Conservation (phyloP, 2,113 vertebrate species). For the Spilogale gracilis region DNA sequence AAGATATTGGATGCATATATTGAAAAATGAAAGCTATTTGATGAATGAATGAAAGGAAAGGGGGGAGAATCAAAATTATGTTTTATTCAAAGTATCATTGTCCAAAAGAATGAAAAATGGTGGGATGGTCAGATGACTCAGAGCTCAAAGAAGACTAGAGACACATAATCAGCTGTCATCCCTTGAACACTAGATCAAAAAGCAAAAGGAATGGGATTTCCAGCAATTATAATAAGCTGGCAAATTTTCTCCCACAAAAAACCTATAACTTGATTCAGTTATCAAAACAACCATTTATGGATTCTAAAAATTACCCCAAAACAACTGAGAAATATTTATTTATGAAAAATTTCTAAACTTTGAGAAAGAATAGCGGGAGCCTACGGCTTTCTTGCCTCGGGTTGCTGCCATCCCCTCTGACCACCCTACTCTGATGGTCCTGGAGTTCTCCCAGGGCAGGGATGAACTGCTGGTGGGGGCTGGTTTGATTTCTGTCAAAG, state of each 20-base stretch:
- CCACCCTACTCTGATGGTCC: too few relatives aligned
- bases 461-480: too few relatives aligned
- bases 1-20: not conserved
- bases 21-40: not conserved
- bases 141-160: not conserved
- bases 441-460: not conserved
- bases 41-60: not conserved
- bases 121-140: not conserved
- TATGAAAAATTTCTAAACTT: not conserved
- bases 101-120: conserved; percentile 2
- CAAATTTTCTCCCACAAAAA: not conserved
- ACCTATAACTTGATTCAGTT: not conserved
- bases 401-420: too few relatives aligned
- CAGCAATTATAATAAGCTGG: not conserved
- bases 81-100: not conserved
- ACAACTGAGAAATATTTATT: not conserved
- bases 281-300: not conserved
- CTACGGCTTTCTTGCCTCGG: not conserved
- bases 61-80: not conserved
- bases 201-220: not conserved
- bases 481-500: not conserved
- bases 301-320: conserved; percentile 28
- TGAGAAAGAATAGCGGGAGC: not conserved
- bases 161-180: not conserved
- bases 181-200: not conserved